Percentiles rank a stretch among this genome's conserved stretches.
These are phyloP conservation scores for Proterorhinus semilunaris DNA, from an alignment of 2,113 vertebrate species.

Conservation along the genomic window DNA sequence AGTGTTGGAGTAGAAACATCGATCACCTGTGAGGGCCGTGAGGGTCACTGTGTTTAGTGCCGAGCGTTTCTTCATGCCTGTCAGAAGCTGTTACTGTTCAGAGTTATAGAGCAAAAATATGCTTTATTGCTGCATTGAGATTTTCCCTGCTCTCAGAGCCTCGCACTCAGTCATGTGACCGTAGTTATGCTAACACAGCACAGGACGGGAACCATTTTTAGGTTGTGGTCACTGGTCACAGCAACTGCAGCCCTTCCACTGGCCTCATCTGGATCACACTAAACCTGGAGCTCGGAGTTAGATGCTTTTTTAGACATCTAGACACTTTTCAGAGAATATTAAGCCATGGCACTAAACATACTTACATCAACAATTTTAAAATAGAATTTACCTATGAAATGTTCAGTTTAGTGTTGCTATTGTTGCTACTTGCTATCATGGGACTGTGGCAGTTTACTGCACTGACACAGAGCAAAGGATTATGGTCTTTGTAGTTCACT, in stretches of 20 bases:
- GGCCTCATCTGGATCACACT: slow-evolving; percentile 63
- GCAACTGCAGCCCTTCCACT: slow-evolving; percentile 63
- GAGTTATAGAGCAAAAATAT: slow-evolving; percentile 7
- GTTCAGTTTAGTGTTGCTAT: no score
- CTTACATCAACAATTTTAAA: neutral
- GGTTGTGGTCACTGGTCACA: slow-evolving; percentile 55
- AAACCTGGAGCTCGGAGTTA: slow-evolving; percentile 45
- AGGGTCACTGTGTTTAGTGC: slow-evolving; percentile 16
- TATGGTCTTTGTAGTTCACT: no score
- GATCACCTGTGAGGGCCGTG: slow-evolving; percentile 14
- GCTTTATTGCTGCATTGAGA: slow-evolving; percentile 35
- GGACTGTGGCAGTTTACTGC: no score
- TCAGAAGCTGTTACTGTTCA: slow-evolving; percentile 24
- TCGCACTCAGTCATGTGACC: slow-evolving; percentile 59
- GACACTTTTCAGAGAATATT: slow-evolving; percentile 48
- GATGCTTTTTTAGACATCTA: no score
- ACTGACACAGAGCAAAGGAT: no score
- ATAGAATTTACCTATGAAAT: no score
- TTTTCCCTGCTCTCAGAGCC: slow-evolving; percentile 17
- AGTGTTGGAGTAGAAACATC: slow-evolving; percentile 27
- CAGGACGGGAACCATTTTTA: slow-evolving; percentile 69
- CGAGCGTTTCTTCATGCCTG: slow-evolving; percentile 18
- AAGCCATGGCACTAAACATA: slow-evolving; percentile 6
- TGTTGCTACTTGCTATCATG: no score
- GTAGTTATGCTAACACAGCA: slow-evolving; percentile 67